Base-by-base conservation (phyloP, 2,888 invertebrate species). In the Reticulitermes lucifugus region DNA sequence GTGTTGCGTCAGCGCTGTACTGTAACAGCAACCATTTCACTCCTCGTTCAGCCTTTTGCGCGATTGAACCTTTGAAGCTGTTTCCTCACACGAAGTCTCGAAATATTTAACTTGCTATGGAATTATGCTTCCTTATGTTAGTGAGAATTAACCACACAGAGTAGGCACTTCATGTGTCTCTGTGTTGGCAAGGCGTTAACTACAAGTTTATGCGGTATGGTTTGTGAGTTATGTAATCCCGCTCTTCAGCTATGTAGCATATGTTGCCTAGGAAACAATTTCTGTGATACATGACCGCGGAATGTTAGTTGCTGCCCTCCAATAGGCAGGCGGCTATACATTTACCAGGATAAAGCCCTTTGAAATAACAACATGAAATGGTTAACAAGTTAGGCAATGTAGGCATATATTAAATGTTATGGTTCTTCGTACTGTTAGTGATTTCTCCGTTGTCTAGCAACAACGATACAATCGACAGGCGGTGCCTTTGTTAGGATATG, bases 151-250 rank as follows among this genome's bases (percentile, higher is more conserved):
- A 73, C 73, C 41, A 21, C 41, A 73, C 41, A 14, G 12, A 73
- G 73, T 35, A 73, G 41, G 22, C 73, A 41, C 6, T 65, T 18
- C 46, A 46, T 35, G 73, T 73, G 22, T 9, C 25, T 41, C 41
- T 29, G 29, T 73, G 41, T 65, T 25, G n/a, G 7, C 7, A 65
- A 65, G 65, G 35, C 35, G 73, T 41, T 41, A 41, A 73, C 41
- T 41, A 21, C 73, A 73, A 73, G 73, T 73, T 71, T 41, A 73
- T 41, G 73, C 73, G 73, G 73, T 73, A 73, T 41, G 73, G 41
- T 41, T 25, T 73, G 41, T 41, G 6, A 41, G 73, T 73, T 73
- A 73, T 73, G 73, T 41, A 73, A 41, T 41, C 73, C 73, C 73
- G 73, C 41, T 9, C 21, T 14, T 0, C 35, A 73, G 65, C 65